Conservation (phyloP, 2,888 invertebrate genomes). For the Poecilus cupreus region DNA sequence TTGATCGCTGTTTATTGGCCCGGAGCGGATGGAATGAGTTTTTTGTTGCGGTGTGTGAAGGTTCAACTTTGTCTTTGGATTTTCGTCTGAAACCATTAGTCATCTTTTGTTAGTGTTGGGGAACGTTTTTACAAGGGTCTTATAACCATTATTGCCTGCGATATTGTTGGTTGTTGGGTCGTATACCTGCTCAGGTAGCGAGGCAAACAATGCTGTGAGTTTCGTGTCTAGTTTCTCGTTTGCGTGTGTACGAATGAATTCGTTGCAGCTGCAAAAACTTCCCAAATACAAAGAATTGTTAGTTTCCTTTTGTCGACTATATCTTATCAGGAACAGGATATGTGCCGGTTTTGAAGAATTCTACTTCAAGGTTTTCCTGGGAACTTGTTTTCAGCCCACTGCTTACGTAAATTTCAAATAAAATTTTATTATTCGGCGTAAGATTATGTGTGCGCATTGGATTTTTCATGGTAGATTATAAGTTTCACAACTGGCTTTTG, state of each 20-base stretch:
- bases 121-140: constrained; percentile 50
- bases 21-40: not conserved
- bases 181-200: constrained; percentile 47
- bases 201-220: constrained; percentile 22
- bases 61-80: not conserved
- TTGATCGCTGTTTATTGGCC: not conserved
- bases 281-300: constrained; percentile 42
- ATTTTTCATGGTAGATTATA: not conserved
- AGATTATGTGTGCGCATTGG: not conserved
- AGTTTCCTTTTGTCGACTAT: constrained; percentile 34
- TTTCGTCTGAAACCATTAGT: constrained; percentile 49
- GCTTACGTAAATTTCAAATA: constrained; percentile 50
- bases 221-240: constrained; percentile 28
- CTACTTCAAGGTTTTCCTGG: constrained; percentile 51
- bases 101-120: constrained; percentile 55
- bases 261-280: constrained; percentile 56
- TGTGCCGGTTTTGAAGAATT: constrained; percentile 54
- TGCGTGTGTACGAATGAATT: constrained; percentile 13
- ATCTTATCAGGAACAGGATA: constrained; percentile 57
- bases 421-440: constrained; percentile 28
- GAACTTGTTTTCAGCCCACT: constrained; percentile 49
- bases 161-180: constrained; percentile 45
- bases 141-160: constrained; percentile 54
- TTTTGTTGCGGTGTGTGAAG: constrained; percentile 18
- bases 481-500: not conserved